phyloP scores from a whole-genome alignment of 2,113 vertebrate species.

The Nibea coibor region DNA sequence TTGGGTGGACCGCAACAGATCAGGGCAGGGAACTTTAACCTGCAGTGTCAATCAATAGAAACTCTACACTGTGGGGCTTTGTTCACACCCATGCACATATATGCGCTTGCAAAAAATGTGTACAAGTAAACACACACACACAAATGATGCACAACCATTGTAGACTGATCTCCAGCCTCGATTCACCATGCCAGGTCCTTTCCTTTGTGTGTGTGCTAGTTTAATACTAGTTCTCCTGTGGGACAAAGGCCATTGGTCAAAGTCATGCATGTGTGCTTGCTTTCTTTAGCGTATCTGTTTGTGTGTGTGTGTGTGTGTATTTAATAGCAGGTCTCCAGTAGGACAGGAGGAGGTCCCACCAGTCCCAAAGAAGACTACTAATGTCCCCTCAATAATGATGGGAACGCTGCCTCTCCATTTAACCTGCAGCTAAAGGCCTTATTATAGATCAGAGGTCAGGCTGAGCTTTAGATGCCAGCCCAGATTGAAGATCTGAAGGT shows the following conservation, averaged over 20 bases:
- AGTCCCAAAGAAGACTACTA: slow-evolving; percentile 53
- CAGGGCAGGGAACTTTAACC: slow-evolving; percentile 71
- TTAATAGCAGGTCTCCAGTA: slow-evolving; percentile 63
- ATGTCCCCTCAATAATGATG: slow-evolving; percentile 68
- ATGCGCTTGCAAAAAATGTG: slow-evolving; percentile 3
- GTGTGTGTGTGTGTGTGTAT: slow-evolving; percentile 30
- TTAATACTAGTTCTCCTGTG: slow-evolving; percentile 41
- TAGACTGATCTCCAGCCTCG: slow-evolving; percentile 47
- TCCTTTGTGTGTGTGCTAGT: slow-evolving; percentile 3
- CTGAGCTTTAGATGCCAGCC: slow-evolving; percentile 37
- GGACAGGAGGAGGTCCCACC: slow-evolving; percentile 58
- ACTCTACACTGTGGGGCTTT: slow-evolving; percentile 70
- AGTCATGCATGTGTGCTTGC: slow-evolving; percentile 52
- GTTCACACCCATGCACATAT: slow-evolving; percentile 61
- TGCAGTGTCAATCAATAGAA: slow-evolving; percentile 64
- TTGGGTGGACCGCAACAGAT: slow-evolving; percentile 42
- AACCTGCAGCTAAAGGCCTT: slow-evolving; percentile 69
- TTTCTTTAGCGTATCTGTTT: slow-evolving; percentile 1
- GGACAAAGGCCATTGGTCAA: slow-evolving; percentile 39
- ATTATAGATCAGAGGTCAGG: slow-evolving; percentile 68
- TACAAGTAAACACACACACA: slow-evolving; percentile 15
- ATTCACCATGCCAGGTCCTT: slow-evolving; percentile 37
- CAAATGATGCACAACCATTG: slow-evolving; percentile 13
- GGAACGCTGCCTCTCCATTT: slow-evolving; percentile 66
- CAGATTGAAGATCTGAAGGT: slow-evolving; percentile 26